These are phyloP conservation scores for Cyclopterus lumpus DNA, from an alignment of 2,797 vertebrate genomes.

Conservation along the genomic window DNA sequence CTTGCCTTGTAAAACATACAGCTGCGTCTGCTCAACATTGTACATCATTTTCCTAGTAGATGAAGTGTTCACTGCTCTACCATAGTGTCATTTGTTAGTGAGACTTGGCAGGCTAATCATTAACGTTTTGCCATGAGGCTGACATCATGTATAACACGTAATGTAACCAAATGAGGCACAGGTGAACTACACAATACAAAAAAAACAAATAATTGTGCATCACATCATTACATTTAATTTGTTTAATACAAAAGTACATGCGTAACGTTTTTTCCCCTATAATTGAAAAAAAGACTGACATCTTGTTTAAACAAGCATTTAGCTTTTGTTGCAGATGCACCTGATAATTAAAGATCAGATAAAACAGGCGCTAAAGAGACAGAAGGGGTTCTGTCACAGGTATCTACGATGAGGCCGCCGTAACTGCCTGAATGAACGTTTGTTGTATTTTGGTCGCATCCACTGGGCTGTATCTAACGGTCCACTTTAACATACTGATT, in stretches of 20 bases:
- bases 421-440: slow-evolving; percentile 32
- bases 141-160: slow-evolving; percentile 30
- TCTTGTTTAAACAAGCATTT: slow-evolving; percentile 27
- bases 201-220: background rate
- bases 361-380: slow-evolving; percentile 29
- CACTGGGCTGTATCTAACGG: slow-evolving; percentile 23
- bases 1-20: slow-evolving; percentile 37
- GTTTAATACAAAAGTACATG: background rate
- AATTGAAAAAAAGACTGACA: background rate
- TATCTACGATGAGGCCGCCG: slow-evolving; percentile 22
- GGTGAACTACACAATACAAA: slow-evolving; percentile 14
- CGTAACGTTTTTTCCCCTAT: background rate
- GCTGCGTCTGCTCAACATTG: slow-evolving; percentile 26
- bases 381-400: slow-evolving; percentile 30
- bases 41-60: slow-evolving; percentile 59
- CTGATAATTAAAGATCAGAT: slow-evolving; percentile 58
- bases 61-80: slow-evolving; percentile 37
- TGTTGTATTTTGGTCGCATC: slow-evolving; percentile 49
- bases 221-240: background rate
- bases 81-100: slow-evolving; percentile 48
- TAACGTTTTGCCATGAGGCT: slow-evolving; percentile 24
- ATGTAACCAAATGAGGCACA: background rate
- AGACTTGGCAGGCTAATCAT: slow-evolving; percentile 46
- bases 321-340: slow-evolving; percentile 41
- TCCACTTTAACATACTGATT: slow-evolving; percentile 60